Conservation (phyloP, 2,888 invertebrate genomes). For the Acanthosepion esculentum region DNA sequence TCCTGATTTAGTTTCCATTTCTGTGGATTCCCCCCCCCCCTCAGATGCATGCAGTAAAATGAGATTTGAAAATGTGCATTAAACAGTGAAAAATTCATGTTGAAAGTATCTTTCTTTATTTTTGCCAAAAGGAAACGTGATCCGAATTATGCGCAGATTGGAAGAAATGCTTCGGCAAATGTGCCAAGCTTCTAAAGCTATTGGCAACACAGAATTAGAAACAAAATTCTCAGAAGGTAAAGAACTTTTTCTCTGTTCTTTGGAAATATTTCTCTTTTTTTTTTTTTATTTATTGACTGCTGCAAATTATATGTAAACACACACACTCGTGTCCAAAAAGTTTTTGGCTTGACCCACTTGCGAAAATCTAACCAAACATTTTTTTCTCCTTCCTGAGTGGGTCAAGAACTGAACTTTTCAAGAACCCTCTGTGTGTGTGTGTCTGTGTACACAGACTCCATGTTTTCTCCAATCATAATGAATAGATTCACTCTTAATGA, state of each 20-base stretch:
- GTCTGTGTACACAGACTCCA: no score
- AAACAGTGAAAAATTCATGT: not conserved
- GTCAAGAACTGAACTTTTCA: no score
- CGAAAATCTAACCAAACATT: no score
- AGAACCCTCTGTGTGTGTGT: no score
- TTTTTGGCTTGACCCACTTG: no score
- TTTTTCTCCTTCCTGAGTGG: no score
- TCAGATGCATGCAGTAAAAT: not conserved
- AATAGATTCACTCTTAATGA: no score
- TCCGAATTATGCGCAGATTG: slow-evolving; percentile 93
- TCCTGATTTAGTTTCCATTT: not conserved
- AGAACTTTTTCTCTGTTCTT: not conserved
- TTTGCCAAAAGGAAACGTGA: slow-evolving; percentile 81
- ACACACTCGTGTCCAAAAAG: no score
- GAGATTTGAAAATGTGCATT: not conserved
- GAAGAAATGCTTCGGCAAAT: slow-evolving; percentile 97
- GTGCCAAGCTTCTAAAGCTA: slow-evolving; percentile 95
- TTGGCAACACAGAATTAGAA: slow-evolving; percentile 95
- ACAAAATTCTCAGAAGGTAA: slow-evolving; percentile 93
- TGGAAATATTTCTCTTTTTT: not conserved
- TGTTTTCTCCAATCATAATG: no score
- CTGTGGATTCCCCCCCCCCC: not conserved
- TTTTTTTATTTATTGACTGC: not conserved
- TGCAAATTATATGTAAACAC: not conserved
- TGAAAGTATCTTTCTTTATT: not conserved